Evolutionary conservation across 2,888 invertebrate genomes (phyloP), one percentile per base, ranked within the genome.

Genomic region (Mamestra brassicae): DNA sequence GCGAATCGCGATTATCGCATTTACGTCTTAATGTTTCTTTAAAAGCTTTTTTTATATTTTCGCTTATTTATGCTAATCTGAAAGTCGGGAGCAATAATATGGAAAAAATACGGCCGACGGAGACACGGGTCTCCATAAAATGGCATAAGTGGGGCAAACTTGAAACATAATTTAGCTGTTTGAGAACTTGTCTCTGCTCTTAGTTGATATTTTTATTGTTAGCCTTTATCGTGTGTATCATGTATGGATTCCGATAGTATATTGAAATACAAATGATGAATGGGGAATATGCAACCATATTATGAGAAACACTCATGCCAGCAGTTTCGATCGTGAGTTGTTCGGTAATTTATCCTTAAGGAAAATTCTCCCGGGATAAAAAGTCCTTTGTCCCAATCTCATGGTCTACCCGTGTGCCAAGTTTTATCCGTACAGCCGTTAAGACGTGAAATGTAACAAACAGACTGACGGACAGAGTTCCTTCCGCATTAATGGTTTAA

Each of bases 1-100:
- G 88, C 84, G 86, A 88, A 90, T 84, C 85, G 81, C 87, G 88
- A 91, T 90, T 89, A 89, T 89, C 84, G 85, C 85, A 88, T 89
- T 90, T 87, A 81, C 85, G 84, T 86, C 86, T 87, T 92, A 91
- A 91, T 90, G 88, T 90, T 90, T 89, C 87, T 91, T 90, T 90
- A 90, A 93, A 92, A 93, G 93, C 92, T 52, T 92, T 92, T 92
- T 91, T 90, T 84, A 85, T 89, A 89, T 91, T 90, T 91, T 88
- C 87, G 87, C 88, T 89, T 92, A 90, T 92, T 92, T 91, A 92
- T 92, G 92, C 87, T 92, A 92, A 93, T 93, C 87, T 88, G 75
- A 89, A 91, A 92, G 91, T 89, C 89, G 89, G 87, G 89, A 90
- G 93, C 89, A 91, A 92, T 93, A 93, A 91, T 90, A 89, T 90